Base-by-base conservation (phyloP, 2,113 vertebrate genomes). In the Benitochromis conjunctus region DNA sequence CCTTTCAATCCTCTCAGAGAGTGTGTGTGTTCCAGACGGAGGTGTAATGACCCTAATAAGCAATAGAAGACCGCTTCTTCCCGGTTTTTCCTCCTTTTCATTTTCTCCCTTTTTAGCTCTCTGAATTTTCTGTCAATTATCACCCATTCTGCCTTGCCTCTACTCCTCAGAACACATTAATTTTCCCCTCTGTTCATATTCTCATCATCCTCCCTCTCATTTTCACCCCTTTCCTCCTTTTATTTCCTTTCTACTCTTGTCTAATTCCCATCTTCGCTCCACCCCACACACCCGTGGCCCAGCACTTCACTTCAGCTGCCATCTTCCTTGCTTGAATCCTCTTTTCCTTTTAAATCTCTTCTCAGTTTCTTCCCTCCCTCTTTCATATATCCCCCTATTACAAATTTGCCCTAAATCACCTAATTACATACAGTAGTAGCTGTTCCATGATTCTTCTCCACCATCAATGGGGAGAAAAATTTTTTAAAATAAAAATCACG, bases 31-130 rank as follows among this genome's bases (percentile, higher is more conserved):
- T 87, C 46, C 84, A 88, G 89, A 86, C 81, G 1, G 88, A 71
- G 85, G 84, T 86, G 83, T 94, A 92, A 94, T 92, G 92, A 94
- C 90, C 89, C 58, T 92, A 94, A 94, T 94, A 92, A 94, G 94
- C 79, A 89, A 66, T 43, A 58, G 83, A 92, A 54, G 88, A 93
- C 89, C 81, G 62, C 88, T 83, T 64, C 88, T 91, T 88, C 79
- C 41, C 11, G 5, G 3, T 7, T 86, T 90, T 80, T 83, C 79
- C 66, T 87, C 24, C 74, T 74, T 91, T 82, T 90, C 77, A 84
- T 83, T 86, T 91, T 69, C 66, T 83, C 66, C 80, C 66, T 55
- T 82, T 90, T 79, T 83, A 38, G 24, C 58, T 81, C 55, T 78
- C 62, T 79, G 91, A 86, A 90, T 90, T 89, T 94, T 93, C 77